Percentiles rank a stretch among this genome's conserved stretches.
phyloP scores from a whole-genome alignment of 1,140 invertebrate genomes.

The Contarinia nasturtii region DNA sequence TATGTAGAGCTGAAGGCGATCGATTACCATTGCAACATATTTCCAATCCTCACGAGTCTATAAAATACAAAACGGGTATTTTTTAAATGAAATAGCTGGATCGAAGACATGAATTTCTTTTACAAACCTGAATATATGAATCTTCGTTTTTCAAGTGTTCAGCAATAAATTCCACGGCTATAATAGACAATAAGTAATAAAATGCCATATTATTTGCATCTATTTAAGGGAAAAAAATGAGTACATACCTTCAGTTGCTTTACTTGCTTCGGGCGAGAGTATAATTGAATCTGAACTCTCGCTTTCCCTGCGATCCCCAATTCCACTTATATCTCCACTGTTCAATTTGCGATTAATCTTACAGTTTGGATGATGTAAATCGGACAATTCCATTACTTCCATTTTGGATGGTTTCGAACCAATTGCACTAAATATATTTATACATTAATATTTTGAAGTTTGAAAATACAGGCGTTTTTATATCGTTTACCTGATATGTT shows the following conservation, averaged over 20 bases:
- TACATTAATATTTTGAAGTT: background rate
- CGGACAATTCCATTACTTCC: conserved; percentile 84
- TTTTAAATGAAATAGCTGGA: background rate
- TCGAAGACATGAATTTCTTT: background rate
- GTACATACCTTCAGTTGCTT: too few relatives aligned
- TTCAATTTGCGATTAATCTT: conserved; percentile 76
- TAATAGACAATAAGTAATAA: conserved; percentile 46
- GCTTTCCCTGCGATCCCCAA: conserved; percentile 56
- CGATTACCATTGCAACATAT: conserved; percentile 98
- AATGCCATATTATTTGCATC: too few relatives aligned
- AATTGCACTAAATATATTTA: conserved; percentile 25
- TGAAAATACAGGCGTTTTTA: too few relatives aligned
- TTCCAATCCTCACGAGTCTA: conserved; percentile 98
- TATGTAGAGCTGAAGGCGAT: conserved; percentile 88
- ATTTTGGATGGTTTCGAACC: conserved; percentile 52
- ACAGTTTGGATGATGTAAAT: conserved; percentile 89
- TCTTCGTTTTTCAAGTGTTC: conserved; percentile 94
- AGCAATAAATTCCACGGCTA: conserved; percentile 94
- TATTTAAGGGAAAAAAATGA: too few relatives aligned
- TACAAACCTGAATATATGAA: conserved; percentile 87
- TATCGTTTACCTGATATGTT: conserved; percentile 40
- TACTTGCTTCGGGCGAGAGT: conserved; percentile 77
- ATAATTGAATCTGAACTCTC: conserved; percentile 79
- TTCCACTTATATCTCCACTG: conserved; percentile 35
- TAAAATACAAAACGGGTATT: too few relatives aligned